Percentiles rank a stretch among this genome's conserved stretches.
Evolutionary conservation across 64 coral and sea anemone species (phyloP).

Genomic region (Stylophora pistillata): DNA sequence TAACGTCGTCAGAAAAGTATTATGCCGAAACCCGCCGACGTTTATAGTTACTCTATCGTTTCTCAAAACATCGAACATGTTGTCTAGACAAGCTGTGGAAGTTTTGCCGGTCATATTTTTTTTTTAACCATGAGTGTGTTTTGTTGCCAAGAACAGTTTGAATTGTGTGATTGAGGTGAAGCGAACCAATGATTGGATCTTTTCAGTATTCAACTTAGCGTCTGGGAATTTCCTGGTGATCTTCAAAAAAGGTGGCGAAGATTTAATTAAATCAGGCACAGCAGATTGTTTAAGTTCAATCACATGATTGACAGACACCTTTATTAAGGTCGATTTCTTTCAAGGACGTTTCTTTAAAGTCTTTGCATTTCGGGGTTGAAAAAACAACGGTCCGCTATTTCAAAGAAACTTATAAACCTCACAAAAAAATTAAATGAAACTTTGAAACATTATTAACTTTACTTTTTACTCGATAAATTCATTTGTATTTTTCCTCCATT

Average conservation of each 20-base stretch:
- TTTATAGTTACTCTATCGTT: slow-evolving; percentile 82
- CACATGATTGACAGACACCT: not conserved
- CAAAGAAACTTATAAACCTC: not conserved
- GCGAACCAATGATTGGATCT: not conserved
- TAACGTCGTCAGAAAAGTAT: slow-evolving; percentile 75
- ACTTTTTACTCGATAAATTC: not conserved
- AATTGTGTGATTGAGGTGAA: no score
- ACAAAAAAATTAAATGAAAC: not conserved
- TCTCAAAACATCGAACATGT: slow-evolving; percentile 25
- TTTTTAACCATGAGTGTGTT: no score
- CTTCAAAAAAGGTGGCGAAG: not conserved
- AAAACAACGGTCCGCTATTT: not conserved
- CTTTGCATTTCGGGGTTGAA: not conserved
- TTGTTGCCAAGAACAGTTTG: no score
- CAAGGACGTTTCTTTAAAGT: slow-evolving; percentile 10
- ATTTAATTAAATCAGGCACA: slow-evolving; percentile 10
- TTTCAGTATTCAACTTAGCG: not conserved
- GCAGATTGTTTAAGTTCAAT: not conserved
- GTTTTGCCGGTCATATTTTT: slow-evolving; percentile 43
- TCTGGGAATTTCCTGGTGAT: not conserved
- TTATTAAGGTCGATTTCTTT: not conserved
- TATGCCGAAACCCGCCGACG: slow-evolving; percentile 83
- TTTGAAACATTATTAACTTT: not conserved
- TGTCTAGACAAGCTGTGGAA: not conserved
- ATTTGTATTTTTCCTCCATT: not conserved